Percentiles rank a stretch among this genome's conserved stretches.
phyloP scores from a whole-genome alignment of 2,888 invertebrate species.

The Tuberolachnus salignus region DNA sequence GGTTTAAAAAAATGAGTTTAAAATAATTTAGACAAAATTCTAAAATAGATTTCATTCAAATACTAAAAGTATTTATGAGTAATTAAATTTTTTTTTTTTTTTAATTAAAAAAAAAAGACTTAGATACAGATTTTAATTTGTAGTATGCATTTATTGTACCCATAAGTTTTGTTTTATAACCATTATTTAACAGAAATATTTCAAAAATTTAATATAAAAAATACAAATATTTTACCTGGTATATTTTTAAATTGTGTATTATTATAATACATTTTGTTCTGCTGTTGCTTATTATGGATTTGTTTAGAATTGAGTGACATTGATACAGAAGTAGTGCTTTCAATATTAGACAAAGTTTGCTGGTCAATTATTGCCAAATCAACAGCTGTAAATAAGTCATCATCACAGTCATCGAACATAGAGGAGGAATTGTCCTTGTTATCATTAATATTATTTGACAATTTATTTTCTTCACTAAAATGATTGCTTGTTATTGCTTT shows the following conservation, averaged over 20 bases:
- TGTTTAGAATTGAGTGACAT: not conserved
- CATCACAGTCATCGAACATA: not conserved
- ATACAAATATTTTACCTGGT: not conserved
- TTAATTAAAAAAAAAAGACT: no score
- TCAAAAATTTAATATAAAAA: no score
- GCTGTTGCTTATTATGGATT: not conserved
- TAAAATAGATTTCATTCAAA: no score
- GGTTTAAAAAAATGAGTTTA: not conserved
- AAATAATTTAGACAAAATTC: not conserved
- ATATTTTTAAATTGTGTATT: not conserved
- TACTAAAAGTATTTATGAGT: no score
- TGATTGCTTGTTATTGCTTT: not conserved
- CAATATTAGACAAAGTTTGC: constrained; percentile 1
- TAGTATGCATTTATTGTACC: no score
- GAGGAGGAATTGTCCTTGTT: not conserved
- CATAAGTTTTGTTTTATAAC: no score
- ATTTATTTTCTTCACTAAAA: not conserved
- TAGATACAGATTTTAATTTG: no score
- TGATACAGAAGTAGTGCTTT: not conserved
- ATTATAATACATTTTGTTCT: not conserved
- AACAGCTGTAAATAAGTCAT: constrained; percentile 17
- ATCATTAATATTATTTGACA: not conserved
- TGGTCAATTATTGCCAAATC: constrained; percentile 27
- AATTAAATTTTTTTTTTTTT: no score
- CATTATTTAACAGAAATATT: not conserved